Evolutionary conservation across 2,113 vertebrate genomes (phyloP).

Genomic region (Glaucomys volans): DNA sequence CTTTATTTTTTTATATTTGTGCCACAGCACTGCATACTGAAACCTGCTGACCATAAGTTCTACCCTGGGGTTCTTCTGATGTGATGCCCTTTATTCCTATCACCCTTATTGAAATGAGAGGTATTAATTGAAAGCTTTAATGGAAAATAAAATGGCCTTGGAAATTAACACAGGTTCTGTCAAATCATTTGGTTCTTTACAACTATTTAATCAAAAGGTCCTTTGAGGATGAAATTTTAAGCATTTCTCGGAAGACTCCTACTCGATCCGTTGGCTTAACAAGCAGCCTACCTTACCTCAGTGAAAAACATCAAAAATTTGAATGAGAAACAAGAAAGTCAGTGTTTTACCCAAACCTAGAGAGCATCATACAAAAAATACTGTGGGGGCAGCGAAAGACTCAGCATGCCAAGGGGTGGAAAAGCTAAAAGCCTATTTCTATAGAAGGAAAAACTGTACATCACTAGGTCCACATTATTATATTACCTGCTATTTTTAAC

Average conservation of each 20-base stretch:
- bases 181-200: neutral
- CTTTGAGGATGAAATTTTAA: neutral
- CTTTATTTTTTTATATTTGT: too few species aligned
- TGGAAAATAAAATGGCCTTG: neutral
- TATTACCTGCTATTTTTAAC: neutral
- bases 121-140: neutral
- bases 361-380: neutral
- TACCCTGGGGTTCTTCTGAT: neutral
- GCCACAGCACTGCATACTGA: neutral
- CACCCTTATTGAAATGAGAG: neutral
- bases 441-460: neutral
- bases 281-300: neutral
- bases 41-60: neutral
- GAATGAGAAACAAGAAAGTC: neutral
- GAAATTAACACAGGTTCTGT: neutral
- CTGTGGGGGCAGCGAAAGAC: too few species aligned
- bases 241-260: neutral
- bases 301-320: slow-evolving; percentile 35
- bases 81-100: neutral
- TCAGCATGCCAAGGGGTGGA: neutral
- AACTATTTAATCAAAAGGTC: neutral
- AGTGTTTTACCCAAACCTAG: neutral
- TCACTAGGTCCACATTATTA: neutral
- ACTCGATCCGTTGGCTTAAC: neutral
- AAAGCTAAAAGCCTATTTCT: neutral